Base-by-base conservation (phyloP, 2,888 invertebrate species). In the Drosophila longiperda region DNA sequence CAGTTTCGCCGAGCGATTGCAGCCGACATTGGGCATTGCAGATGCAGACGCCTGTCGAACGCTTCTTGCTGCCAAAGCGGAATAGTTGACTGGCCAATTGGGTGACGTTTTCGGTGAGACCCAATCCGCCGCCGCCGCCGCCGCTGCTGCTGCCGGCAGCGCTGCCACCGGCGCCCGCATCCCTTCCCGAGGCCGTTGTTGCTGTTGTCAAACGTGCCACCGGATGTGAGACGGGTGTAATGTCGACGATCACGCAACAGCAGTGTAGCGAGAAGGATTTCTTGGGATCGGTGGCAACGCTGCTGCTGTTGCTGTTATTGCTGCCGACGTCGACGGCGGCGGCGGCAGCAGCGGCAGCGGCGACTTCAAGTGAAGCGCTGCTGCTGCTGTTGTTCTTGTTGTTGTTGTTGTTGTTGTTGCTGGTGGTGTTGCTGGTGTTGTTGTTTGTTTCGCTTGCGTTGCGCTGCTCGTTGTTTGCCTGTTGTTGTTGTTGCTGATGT, bases 241-340 rank as follows among this genome's bases (percentile, higher is more conserved):
- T 93, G 91, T 93, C 93, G 90, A 93, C 93, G 91, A 93, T 93
- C 92, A 93, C 93, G 92, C 93, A 93, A 93, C 93, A 93, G 91
- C 93, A 93, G 91, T 93, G 93, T 88, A 93, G 92, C 91, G 93
- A 93, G 91, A 93, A 92, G 92, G 93, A 91, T 87, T 93, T 93
- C 84, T 93, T 93, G 87, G 93, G 93, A 90, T 91, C 91, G 82
- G 83, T 90, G 89, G 90, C 89, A 77, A 82, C 78, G 90, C 90
- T 90, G 84, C 55, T 63, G 63, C 32, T 73, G 64, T 68, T 78
- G 52, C 34, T 76, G 66, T 66, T 75, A 71, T 68, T 78, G 73
- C 82, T 66, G 64, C 64, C 52, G 73, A 86, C 85, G 65, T 63
- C 57, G 20, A 32, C 40, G 29, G 57, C 50, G 50, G 50, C 50